Evolutionary conservation across 2,113 vertebrate species (phyloP), one percentile per base, ranked within the genome.

Genomic region (Sarotherodon lohbergeri): DNA sequence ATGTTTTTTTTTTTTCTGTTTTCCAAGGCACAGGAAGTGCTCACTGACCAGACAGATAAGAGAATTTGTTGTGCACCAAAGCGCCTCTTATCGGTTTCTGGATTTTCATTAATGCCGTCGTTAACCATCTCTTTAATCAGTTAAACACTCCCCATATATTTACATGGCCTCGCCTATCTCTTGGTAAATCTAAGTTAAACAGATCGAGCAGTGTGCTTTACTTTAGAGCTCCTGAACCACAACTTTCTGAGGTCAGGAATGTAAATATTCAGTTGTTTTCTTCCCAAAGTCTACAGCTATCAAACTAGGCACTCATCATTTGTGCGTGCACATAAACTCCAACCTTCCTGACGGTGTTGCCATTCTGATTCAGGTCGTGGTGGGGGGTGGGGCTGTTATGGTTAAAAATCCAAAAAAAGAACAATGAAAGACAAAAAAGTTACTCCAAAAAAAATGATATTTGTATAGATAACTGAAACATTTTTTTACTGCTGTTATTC

Each of bases 341-440:
- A 11, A 41, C 17, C 3, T 41, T 5, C 12, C 0, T 17, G 36
- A 34, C 1, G 3, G 17, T 57, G 19, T 57, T 32, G 4, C 55
- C 19, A 52, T 81, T 41, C 54, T 29, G n/a, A 39, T 24, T 59
- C 6, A 85, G 36, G 5, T 8, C 66, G 16, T 7, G 61, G 19
- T 66, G 3, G 34, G 5, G 39, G 61, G 0, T 12, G 19, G 1
- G 61, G 0, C 5, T 12, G 59, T 19, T 63, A 19, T 63, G 0
- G 29, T 63, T 63, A 11, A 63, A 0, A 63, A 36, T 10, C 29
- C 57, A 5, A 19, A 61, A 61, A 32, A 34, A 3, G 59, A 34
- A 61, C 57, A 61, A 61, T 10, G 59, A 19, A 63, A 10, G 59
- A 36, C 9, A 19, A 39, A 36, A 36, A 63, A 1, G 4, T n/a